A percentile compares a stretch with the other conserved stretches of the same genome.
Conservation (phyloP, 1,140 invertebrate genomes). For the Lucilia cuprina region DNA sequence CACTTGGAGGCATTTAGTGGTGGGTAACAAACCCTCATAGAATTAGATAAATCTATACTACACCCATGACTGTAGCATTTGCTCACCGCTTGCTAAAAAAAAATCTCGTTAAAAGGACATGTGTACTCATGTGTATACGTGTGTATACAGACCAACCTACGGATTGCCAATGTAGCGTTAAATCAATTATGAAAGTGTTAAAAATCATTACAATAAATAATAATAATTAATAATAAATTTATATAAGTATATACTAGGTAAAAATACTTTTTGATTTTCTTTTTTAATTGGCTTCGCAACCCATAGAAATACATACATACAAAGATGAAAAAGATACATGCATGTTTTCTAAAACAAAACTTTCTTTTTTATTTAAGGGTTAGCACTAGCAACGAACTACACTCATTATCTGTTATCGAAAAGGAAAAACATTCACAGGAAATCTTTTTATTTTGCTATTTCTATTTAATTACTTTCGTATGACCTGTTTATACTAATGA, state of each 20-base stretch:
- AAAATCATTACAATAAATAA: too few species aligned
- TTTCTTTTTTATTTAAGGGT: not conserved
- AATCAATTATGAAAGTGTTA: too few species aligned
- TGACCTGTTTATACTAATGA: not conserved
- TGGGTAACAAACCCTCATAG: not conserved
- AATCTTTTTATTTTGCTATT: not conserved
- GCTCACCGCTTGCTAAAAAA: not conserved
- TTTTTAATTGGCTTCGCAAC: not conserved
- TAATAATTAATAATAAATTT: too few species aligned
- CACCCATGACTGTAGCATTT: not conserved
- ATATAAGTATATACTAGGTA: too few species aligned
- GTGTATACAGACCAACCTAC: not conserved
- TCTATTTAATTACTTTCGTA: not conserved
- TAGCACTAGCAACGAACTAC: not conserved
- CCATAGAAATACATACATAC: not conserved
- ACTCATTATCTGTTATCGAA: too few species aligned
- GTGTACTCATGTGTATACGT: too few species aligned
- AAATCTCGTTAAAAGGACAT: not conserved
- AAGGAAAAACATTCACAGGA: not conserved
- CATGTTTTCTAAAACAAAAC: too few species aligned
- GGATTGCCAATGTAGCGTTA: not conserved
- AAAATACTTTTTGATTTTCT: too few species aligned
- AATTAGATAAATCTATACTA: not conserved
- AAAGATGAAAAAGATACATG: too few species aligned
- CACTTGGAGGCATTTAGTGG: not conserved